Base-by-base conservation (phyloP, 64 coral and sea anemone genomes). In the Porites lutea region DNA sequence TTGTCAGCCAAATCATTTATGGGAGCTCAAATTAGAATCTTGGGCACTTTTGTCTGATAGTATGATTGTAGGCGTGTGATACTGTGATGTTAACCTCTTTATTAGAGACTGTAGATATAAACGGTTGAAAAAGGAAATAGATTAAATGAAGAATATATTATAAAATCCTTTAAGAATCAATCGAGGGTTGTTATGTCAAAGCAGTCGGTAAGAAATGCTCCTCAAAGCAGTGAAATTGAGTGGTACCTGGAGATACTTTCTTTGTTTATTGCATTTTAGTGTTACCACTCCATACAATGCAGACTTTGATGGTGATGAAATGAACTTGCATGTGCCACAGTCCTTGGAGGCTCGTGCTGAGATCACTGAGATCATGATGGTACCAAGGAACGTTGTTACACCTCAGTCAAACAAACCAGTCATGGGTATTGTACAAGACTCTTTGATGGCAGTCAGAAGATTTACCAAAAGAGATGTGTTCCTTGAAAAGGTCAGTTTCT, bases 281-380 rank as follows among this genome's bases (percentile, higher is more conserved):
- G 96, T 98, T 22, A 98, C 96, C 62, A 98, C 96, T 75, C 96
- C 96, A 47, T 98, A 98, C 86, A 98, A 98, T 92, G 96, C 96
- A 57, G 96, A 98, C 80, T 98, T 98, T 92, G 96, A 98, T 98
- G 96, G 96, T 73, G 96, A 98, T 75, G 96, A 98, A 77, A 98
- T 98, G 96, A 98, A 98, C 86, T 54, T 98, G 60, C 96, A 98
- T 74, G 93, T 98, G 8, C 96, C 96, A 52, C 96, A 98, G 62
- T 98, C 96, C n/a, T 79, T 98, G 61, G 96, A 98, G 83, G 72
- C 96, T 48, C 91, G 94, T 45, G 96, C 96, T 64, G 96, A 98
- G 70, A 98, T 98, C 52, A 92, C 96, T 8, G 93, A 98, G 79
- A 98, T 98, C 18, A 98, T 98, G 96, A 98, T 98, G 96, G 96